Evolutionary conservation across 2,888 invertebrate species (phyloP), one percentile per base, ranked within the genome.

Genomic region (Dynastes grantii): DNA sequence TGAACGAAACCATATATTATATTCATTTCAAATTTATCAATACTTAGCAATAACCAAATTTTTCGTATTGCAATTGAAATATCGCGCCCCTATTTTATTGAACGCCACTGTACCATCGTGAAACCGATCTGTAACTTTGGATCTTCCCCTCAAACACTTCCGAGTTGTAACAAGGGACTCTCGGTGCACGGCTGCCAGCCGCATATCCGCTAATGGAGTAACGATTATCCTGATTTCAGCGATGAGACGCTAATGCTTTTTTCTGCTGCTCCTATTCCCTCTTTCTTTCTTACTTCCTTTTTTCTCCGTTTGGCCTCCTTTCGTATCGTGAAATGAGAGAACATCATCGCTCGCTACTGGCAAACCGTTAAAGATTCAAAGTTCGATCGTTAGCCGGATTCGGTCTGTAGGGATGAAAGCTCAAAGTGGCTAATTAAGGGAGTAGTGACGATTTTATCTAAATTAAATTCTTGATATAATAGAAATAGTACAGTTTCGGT

Each of bases 171-270:
- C 63, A 11, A 22, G 27, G 27, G 22, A 3, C 13, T 29, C 29
- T 27, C 13, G 63, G 32, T 9, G 29, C 63, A n/a, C 63, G 27
- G 63, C 27, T 32, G 32, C 32, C 63, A n/a, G 32, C 32, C 63
- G 13, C 27, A 45, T 45, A 45, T 85, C 83, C 84, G 85, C 86
- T 87, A 87, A 87, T 86, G 87, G 87, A 86, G 86, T 86, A 85
- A 85, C 86, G 87, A 87, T 87, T 87, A 87, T 86, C 86, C 86
- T 82, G 85, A 85, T 86, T 86, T 85, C 85, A 84, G 84, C 84
- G 86, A 80, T 81, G 80, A 76, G 77, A 79, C 45, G 85, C 84
- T 85, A 85, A 85, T 49, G 82, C 85, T 85, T 85, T 45, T 45
- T 45, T 45, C 45, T 45, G 8, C 45, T 45, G 45, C 11, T 8